A percentile compares a stretch with the other conserved stretches of the same genome.
These are phyloP conservation scores for Drosophila nannoptera DNA, from an alignment of 1,140 invertebrate species.

Conservation along the genomic window DNA sequence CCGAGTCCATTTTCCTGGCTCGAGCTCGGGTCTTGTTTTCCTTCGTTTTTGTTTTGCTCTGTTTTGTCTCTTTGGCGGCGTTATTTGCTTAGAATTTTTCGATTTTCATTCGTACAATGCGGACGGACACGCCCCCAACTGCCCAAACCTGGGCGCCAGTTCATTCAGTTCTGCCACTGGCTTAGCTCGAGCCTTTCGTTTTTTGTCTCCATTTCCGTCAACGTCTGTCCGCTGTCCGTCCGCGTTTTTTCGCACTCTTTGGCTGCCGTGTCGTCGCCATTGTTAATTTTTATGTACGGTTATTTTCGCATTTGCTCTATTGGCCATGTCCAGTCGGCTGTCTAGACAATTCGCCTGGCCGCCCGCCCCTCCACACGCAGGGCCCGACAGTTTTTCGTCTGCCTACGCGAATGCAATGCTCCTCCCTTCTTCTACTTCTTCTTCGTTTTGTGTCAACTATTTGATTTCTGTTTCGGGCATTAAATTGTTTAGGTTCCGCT, in stretches of 20 bases:
- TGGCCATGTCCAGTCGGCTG: constrained; percentile 54
- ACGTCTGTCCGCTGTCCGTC: constrained; percentile 22
- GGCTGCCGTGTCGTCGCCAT: constrained; percentile 65
- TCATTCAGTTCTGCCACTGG: constrained; percentile 31
- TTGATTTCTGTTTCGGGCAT: constrained; percentile 56
- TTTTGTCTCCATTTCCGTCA: constrained; percentile 50
- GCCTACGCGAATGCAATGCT: not conserved
- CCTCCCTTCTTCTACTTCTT: constrained; percentile 21
- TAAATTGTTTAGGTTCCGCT: constrained; percentile 5
- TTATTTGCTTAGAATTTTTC: constrained; percentile 68
- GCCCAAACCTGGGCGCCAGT: constrained; percentile 21
- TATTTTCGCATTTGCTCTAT: constrained; percentile 73
- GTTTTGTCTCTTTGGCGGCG: constrained; percentile 17
- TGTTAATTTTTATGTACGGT: constrained; percentile 70
- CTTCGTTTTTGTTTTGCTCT: constrained; percentile 18
- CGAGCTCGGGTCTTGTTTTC: constrained; percentile 35
- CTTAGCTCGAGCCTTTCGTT: constrained; percentile 1
- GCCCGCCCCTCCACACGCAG: not conserved
- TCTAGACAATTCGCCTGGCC: constrained; percentile 52
- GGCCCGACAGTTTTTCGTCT: constrained; percentile 22
- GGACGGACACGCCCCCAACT: not conserved
- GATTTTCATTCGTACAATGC: constrained; percentile 61
- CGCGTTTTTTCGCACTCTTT: constrained; percentile 39
- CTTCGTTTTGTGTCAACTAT: constrained; percentile 20
- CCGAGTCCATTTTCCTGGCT: constrained; percentile 28